phyloP scores from a whole-genome alignment of 2,113 vertebrate genomes.

The Hippocampus comes region DNA sequence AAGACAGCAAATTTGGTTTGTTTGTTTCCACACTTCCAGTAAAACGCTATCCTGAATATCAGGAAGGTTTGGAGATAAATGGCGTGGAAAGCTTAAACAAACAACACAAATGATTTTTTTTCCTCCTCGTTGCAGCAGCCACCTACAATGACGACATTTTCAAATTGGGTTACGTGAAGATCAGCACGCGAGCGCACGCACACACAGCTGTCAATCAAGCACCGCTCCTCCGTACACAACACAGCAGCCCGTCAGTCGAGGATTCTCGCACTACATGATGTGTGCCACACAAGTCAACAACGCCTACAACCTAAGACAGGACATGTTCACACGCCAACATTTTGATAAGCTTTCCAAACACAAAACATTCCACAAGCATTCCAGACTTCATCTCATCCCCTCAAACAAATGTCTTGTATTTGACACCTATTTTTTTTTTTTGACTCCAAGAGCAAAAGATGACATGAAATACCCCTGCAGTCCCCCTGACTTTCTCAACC shows the following conservation, averaged over 20 bases:
- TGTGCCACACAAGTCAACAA: slow-evolving; percentile 1
- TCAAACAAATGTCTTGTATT: background rate
- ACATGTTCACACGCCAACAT: background rate
- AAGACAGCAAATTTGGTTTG: too few species aligned
- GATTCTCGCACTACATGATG: slow-evolving; percentile 10
- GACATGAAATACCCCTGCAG: background rate
- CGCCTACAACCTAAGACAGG: background rate
- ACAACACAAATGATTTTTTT: background rate
- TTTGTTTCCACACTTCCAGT: background rate
- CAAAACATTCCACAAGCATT: background rate
- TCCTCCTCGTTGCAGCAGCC: background rate
- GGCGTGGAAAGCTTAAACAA: background rate
- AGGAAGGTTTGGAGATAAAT: background rate
- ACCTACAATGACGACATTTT: background rate
- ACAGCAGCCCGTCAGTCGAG: slow-evolving; percentile 12
- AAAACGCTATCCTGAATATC: background rate
- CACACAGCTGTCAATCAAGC: slow-evolving; percentile 25
- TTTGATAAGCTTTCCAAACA: background rate
- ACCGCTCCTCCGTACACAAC: slow-evolving; percentile 27
- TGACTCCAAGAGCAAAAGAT: background rate
- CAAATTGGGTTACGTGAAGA: background rate
- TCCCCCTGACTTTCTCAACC: slow-evolving; percentile 21
- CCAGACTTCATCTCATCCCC: background rate
- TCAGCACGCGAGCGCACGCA: background rate
- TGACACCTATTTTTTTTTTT: background rate